These are phyloP conservation scores for Drosophila colorata DNA, from an alignment of 2,888 invertebrate genomes.

Conservation along the genomic window DNA sequence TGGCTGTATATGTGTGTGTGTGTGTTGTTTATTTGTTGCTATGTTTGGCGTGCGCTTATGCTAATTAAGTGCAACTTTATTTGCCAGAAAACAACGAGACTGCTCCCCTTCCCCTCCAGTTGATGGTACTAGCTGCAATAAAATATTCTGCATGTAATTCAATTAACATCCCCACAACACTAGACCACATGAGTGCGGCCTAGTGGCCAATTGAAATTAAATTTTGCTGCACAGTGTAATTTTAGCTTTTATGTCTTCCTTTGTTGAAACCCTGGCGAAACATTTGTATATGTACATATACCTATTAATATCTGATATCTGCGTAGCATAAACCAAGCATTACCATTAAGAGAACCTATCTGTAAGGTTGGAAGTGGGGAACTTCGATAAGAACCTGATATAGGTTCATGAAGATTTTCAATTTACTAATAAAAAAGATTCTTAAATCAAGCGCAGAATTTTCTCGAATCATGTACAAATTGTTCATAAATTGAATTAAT, in stretches of 20 bases:
- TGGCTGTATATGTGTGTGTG: conserved; percentile 18
- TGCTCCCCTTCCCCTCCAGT: conserved; percentile 9
- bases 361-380: too few species aligned
- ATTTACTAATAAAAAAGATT: too few species aligned
- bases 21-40: conserved; percentile 31
- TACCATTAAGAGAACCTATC: too few species aligned
- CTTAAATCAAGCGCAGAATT: too few species aligned
- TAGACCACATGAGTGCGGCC: conserved; percentile 5
- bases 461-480: too few species aligned
- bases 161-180: conserved; percentile 50
- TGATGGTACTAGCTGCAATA: conserved; percentile 9
- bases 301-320: too few species aligned
- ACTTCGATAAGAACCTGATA: too few species aligned
- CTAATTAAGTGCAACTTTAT: conserved; percentile 78
- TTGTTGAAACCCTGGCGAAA: too few species aligned
- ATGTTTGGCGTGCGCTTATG: conserved; percentile 57
- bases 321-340: too few species aligned
- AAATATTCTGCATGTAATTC: conserved; percentile 56
- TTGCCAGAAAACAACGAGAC: conserved; percentile 21
- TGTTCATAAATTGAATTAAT: too few species aligned
- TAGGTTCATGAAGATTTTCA: too few species aligned
- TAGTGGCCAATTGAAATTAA: conserved; percentile 13
- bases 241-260: neutral
- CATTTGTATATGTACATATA: too few species aligned
- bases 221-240: conserved; percentile 12